Evolutionary conservation across 2,888 invertebrate genomes (phyloP), one percentile per base, ranked within the genome.

Genomic region (Chorisops tibialis): DNA sequence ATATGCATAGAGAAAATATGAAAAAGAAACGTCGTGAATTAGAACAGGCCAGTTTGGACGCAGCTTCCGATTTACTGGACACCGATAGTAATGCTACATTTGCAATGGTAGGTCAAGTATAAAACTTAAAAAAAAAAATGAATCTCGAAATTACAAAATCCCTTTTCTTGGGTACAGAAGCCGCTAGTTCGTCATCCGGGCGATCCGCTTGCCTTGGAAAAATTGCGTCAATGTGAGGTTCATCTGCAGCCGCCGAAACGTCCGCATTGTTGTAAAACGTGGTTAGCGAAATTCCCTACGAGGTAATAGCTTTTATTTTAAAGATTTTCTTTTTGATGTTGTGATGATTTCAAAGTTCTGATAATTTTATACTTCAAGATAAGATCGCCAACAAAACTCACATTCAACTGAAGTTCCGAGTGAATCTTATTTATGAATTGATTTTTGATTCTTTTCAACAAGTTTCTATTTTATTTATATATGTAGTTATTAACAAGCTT

Each of bases 211-310:
- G 84, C 87, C 71, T 78, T 87, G 78, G 88, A 88, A 76, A 92
- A 93, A 84, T 86, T 89, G 79, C 87, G 90, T 70, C 92, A 92
- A 79, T 93, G 93, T 80, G 92, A 93, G 81, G 88, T 94, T 70
- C 94, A 93, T 82, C 89, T 93, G 87, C 88, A 86, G 81, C 85
- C 88, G 69, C 86, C 87, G 68, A 79, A 79, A 71, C 84, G 89
- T 77, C 89, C 88, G 81, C 91, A 91, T 82, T 93, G 93, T 85
- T 94, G 94, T 83, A 86, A 89, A 75, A 87, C 91, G 74, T 95
- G 95, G 93, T 85, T 93, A 79, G 89, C 92, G 79, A 94, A 94
- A 83, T 95, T 96, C 82, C 95, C 95, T 65, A 94, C 93, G 71
- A 85, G 91, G 76, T 79, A 79, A 74, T 66, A 64, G 45, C 51